A percentile compares a stretch with the other conserved stretches of the same genome.
These are phyloP conservation scores for Oppia nitens DNA, from an alignment of 1,140 invertebrate species.

Conservation along the genomic window DNA sequence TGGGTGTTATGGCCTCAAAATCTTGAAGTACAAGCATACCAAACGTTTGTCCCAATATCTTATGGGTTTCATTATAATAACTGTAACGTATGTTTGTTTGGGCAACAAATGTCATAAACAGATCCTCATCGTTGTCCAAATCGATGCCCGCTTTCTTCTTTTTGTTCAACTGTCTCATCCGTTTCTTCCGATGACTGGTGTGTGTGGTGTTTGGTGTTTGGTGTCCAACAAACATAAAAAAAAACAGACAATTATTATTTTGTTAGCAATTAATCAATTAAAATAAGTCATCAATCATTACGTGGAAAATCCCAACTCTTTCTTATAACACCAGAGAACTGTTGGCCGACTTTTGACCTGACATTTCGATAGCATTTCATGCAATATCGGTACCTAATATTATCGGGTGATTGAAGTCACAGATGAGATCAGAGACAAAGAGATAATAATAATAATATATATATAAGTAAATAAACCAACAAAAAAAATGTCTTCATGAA, in stretches of 20 bases:
- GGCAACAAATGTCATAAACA: slow-evolving; percentile 90
- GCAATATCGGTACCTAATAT: slow-evolving; percentile 76
- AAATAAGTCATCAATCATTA: slow-evolving; percentile 26
- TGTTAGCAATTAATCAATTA: too few relatives aligned
- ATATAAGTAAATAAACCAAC: too few relatives aligned
- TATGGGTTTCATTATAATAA: slow-evolving; percentile 91
- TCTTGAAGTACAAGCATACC: slow-evolving; percentile 44
- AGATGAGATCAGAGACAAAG: too few relatives aligned
- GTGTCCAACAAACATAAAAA: not conserved
- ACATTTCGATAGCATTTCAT: slow-evolving; percentile 92
- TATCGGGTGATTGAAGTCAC: slow-evolving; percentile 13
- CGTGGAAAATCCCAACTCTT: slow-evolving; percentile 81
- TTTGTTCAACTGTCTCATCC: slow-evolving; percentile 65
- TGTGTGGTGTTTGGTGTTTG: slow-evolving; percentile 12
- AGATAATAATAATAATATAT: too few relatives aligned
- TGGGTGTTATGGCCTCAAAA: slow-evolving; percentile 98
- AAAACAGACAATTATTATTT: too few relatives aligned
- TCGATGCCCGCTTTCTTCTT: slow-evolving; percentile 77
- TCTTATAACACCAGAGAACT: slow-evolving; percentile 98
- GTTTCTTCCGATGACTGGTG: slow-evolving; percentile 74
- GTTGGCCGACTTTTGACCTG: slow-evolving; percentile 69
- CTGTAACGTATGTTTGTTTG: slow-evolving; percentile 93
- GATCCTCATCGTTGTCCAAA: slow-evolving; percentile 83
- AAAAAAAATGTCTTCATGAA: not conserved
- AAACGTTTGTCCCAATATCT: slow-evolving; percentile 93